Evolutionary conservation across 2,113 vertebrate species (phyloP), one percentile per base, ranked within the genome.

Genomic region (Vidua macroura): DNA sequence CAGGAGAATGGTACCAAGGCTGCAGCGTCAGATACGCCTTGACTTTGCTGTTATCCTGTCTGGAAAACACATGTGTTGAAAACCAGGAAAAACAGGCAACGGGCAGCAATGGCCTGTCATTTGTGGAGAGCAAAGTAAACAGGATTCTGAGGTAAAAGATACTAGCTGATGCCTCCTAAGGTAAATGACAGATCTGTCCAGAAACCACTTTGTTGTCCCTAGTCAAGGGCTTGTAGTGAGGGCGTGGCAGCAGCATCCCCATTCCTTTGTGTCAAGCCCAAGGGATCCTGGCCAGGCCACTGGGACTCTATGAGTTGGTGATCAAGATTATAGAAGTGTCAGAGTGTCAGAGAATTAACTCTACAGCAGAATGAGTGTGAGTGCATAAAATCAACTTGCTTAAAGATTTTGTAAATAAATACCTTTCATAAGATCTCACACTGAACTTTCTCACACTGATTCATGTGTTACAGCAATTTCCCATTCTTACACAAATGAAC

Each of bases 1-100:
- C 76, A 9, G 43, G 25, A 48, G 84, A 37, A 33, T 35, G 37
- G 37, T 28, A 43, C 46, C 51, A 69, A 56, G 37, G 79, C 62
- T 79, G 56, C 83, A 75, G 80, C 2, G 0, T 18, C 75, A 25
- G 25, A 21, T 18, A 15, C 0, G 0, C 60, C 46, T 58, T n/a
- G 25, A 46, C 28, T 69, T 68, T 64, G 44, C 69, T 64, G 21
- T 49, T 64, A 46, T 19, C 44, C 49, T 17, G 0, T 27, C 51
- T 6, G 5, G 59, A 80, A 60, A 75, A 68, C 13, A 53, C 27
- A 12, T 0, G 0, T 23, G 51, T 10, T 64, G 64, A 53, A 87
- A 84, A 77, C 44, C 49, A 51, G 33, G 28, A 0, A 55, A 84
- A 90, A 35, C 16, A 68, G 41, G 33, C 68, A 59, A 3, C 22